Evolutionary conservation across 2,113 vertebrate species (phyloP).

Genomic region (Phycodurus eques): DNA sequence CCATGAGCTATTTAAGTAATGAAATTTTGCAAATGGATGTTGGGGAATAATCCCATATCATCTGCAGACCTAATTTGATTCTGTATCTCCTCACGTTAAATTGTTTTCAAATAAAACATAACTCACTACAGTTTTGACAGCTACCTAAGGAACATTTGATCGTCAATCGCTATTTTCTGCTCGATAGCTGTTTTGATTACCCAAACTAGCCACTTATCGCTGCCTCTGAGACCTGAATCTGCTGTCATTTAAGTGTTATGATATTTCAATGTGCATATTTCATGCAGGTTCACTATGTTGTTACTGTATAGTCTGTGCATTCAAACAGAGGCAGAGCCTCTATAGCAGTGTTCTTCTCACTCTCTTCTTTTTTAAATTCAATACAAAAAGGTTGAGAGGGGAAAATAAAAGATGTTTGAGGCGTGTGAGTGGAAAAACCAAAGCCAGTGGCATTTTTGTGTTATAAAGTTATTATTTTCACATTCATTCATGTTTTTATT

Average conservation of each 20-base stretch:
- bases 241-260: slow-evolving; percentile 79
- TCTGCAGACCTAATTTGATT: slow-evolving; percentile 29
- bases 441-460: slow-evolving; percentile 76
- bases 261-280: slow-evolving; percentile 76
- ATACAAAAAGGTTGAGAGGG: slow-evolving; percentile 58
- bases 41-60: slow-evolving; percentile 26
- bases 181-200: slow-evolving; percentile 59
- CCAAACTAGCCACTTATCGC: slow-evolving; percentile 71
- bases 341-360: slow-evolving; percentile 67
- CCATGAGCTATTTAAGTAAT: slow-evolving; percentile 28
- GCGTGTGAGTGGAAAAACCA: slow-evolving; percentile 80
- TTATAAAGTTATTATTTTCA: slow-evolving; percentile 73
- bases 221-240: slow-evolving; percentile 71
- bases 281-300: slow-evolving; percentile 78
- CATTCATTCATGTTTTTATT: slow-evolving; percentile 63
- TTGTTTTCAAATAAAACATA: slow-evolving; percentile 50
- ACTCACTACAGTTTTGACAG: slow-evolving; percentile 48
- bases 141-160: slow-evolving; percentile 66
- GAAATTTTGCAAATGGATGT: slow-evolving; percentile 25
- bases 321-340: slow-evolving; percentile 89
- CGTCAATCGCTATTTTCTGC: slow-evolving; percentile 64
- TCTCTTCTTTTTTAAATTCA: slow-evolving; percentile 58
- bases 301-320: slow-evolving; percentile 86
- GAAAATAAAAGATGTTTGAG: slow-evolving; percentile 74
- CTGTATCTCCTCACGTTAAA: slow-evolving; percentile 46